Conservation (phyloP, 2,113 vertebrate species). For the Rhinogobius similis region DNA sequence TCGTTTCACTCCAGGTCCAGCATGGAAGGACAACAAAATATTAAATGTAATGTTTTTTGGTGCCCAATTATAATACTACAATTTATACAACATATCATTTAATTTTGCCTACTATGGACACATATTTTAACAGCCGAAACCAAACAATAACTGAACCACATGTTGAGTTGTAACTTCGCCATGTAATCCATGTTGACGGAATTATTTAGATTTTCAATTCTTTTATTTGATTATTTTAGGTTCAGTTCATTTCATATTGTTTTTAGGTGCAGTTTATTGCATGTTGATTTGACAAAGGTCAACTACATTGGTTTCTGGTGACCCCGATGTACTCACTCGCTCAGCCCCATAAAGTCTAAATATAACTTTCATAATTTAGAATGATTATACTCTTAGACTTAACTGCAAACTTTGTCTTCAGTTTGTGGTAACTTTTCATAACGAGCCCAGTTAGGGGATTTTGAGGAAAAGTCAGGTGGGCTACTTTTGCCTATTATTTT, state of each 20-base stretch:
- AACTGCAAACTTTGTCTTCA: neutral
- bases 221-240: too few species aligned
- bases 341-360: too few species aligned
- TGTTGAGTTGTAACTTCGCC: too few species aligned
- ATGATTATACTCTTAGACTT: neutral
- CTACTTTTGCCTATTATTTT: constrained; percentile 4
- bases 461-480: constrained; percentile 3
- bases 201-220: neutral
- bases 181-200: too few species aligned
- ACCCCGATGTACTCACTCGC: too few species aligned
- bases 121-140: neutral
- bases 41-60: too few species aligned
- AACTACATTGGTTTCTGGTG: neutral
- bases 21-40: neutral
- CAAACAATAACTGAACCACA: too few species aligned
- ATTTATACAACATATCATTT: too few species aligned
- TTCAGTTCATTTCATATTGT: neutral
- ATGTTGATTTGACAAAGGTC: neutral
- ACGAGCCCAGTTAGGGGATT: neutral
- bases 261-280: neutral
- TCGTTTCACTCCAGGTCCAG: neutral
- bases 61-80: too few species aligned
- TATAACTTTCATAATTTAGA: neutral
- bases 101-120: too few species aligned
- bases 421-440: neutral